A percentile compares a stretch with the other conserved stretches of the same genome.
Evolutionary conservation across 1,140 invertebrate species (phyloP).

Genomic region (Pogonognathellus flavescens): DNA sequence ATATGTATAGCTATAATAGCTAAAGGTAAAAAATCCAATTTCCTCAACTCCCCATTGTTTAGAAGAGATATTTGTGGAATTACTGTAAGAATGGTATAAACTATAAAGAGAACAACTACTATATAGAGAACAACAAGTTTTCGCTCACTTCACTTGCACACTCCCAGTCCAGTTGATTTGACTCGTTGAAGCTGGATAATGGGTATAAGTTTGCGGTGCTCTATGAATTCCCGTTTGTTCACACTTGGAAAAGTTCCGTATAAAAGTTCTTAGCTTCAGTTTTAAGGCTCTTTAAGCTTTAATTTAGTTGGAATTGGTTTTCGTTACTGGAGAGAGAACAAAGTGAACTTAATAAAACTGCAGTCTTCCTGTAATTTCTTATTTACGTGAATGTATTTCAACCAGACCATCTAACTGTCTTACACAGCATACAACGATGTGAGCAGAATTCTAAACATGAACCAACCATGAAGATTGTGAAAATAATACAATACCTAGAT

Average conservation of each 20-base stretch:
- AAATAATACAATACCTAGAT: no score
- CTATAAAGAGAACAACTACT: neutral
- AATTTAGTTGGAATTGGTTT: neutral
- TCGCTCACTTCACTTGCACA: slow-evolving; percentile 8
- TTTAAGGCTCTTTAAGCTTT: neutral
- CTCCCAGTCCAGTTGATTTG: neutral
- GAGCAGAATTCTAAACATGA: no score
- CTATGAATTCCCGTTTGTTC: slow-evolving; percentile 23
- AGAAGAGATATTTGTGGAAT: neutral
- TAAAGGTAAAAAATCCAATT: neutral
- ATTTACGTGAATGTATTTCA: neutral
- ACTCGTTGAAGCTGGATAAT: neutral
- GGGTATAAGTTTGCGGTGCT: neutral
- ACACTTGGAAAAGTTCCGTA: slow-evolving; percentile 26
- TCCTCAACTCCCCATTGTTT: neutral
- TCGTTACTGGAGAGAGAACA: neutral
- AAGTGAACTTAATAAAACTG: no score
- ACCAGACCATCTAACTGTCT: no score
- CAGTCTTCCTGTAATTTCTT: neutral
- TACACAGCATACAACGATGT: no score
- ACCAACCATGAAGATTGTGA: no score
- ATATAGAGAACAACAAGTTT: slow-evolving; percentile 8
- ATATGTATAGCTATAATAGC: no score
- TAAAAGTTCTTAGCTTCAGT: slow-evolving; percentile 14
- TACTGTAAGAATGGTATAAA: no score